These are phyloP conservation scores for Phocides pigmalion DNA, from an alignment of 1,140 invertebrate genomes.

Conservation along the genomic window DNA sequence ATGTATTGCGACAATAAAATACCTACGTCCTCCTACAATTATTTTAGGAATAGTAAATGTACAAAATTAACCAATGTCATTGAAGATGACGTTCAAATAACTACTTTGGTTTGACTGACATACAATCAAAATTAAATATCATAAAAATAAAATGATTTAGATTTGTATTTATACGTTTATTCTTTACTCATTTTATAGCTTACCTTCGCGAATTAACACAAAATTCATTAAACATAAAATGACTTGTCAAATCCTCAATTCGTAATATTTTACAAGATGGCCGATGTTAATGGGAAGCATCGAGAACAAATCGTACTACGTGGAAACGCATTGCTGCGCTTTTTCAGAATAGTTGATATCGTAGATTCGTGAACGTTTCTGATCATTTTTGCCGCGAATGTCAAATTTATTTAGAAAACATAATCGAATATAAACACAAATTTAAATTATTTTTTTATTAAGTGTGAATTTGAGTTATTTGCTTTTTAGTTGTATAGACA, in stretches of 20 bases:
- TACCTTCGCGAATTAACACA: no score
- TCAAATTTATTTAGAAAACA: conserved; percentile 51
- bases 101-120: no score
- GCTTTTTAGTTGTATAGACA: no score
- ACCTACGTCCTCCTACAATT: no score
- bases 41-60: no score
- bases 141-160: no score
- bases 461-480: background rate
- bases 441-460: background rate
- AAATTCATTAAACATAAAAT: conserved; percentile 2
- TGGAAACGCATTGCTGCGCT: conserved; percentile 46
- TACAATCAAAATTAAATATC: no score
- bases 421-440: conserved; percentile 37
- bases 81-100: no score
- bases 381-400: conserved; percentile 45
- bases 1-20: no score
- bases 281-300: conserved; percentile 12
- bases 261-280: conserved; percentile 38
- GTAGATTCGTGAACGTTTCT: conserved; percentile 36
- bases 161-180: no score
- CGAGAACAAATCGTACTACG: background rate
- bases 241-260: background rate
- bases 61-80: no score
- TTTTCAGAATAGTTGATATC: conserved; percentile 16
- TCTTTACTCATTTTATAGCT: no score